Evolutionary conservation across 2,113 vertebrate genomes (phyloP).

Genomic region (Maccullochella peelii): DNA sequence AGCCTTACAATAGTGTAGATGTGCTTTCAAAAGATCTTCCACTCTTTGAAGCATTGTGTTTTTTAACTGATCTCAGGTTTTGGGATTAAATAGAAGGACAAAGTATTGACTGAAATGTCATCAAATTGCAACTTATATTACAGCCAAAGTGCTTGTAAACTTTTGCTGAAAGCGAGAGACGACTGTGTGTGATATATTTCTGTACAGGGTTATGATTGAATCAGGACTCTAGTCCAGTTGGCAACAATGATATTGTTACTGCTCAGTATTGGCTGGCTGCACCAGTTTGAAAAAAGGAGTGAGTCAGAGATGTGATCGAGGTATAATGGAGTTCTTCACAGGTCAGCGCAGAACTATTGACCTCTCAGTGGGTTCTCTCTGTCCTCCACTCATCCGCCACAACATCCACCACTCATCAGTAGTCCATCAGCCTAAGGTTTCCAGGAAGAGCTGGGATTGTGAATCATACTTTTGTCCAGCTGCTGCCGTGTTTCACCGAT

Average conservation of each 20-base stretch:
- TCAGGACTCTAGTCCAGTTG: slow-evolving; percentile 56
- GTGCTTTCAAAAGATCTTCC: slow-evolving; percentile 33
- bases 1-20: background rate
- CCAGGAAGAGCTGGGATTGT: slow-evolving; percentile 43
- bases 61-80: slow-evolving; percentile 40
- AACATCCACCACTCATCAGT: slow-evolving; percentile 69
- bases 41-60: background rate
- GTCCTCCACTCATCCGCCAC: slow-evolving; percentile 71
- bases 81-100: slow-evolving; percentile 30
- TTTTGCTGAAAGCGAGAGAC: slow-evolving; percentile 45
- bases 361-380: slow-evolving; percentile 71
- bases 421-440: slow-evolving; percentile 63
- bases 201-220: slow-evolving; percentile 66
- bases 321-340: slow-evolving; percentile 82
- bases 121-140: slow-evolving; percentile 42
- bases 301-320: slow-evolving; percentile 75
- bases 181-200: slow-evolving; percentile 59
- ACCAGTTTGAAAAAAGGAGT: slow-evolving; percentile 37
- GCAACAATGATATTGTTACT: slow-evolving; percentile 68
- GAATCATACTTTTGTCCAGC: slow-evolving; percentile 46
- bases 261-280: slow-evolving; percentile 55
- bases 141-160: slow-evolving; percentile 48
- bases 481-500: slow-evolving; percentile 32
- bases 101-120: slow-evolving; percentile 41
- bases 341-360: slow-evolving; percentile 81